Conservation (phyloP, 2,113 vertebrate species). For the Pseudopodoces humilis region DNA sequence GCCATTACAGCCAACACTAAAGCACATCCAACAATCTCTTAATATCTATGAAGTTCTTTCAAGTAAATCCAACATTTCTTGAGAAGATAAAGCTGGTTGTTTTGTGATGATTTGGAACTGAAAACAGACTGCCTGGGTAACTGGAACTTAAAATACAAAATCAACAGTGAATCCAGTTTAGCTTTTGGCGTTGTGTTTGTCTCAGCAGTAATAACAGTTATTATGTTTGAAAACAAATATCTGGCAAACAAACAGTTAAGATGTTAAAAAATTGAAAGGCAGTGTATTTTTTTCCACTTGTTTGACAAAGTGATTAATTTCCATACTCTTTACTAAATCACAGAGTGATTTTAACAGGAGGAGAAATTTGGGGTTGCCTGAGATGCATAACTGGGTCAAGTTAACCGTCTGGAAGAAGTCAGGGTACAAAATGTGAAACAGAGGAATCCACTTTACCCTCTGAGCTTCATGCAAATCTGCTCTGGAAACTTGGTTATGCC, state of each 20-base stretch:
- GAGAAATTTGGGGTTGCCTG: constrained; percentile 1
- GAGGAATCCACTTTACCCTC: neutral
- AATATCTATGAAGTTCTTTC: constrained; percentile 39
- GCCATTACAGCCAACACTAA: neutral
- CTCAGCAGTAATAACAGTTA: constrained; percentile 26
- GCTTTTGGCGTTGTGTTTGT: constrained; percentile 40
- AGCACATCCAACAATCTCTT: constrained; percentile 32
- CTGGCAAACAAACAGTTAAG: constrained; percentile 11
- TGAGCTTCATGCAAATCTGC: constrained; percentile 13
- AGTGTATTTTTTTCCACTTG: neutral
- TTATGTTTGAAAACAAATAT: constrained; percentile 11
- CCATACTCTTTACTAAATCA: neutral
- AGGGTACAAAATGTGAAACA: neutral
- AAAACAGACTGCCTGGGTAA: constrained; percentile 32
- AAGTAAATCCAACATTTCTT: constrained; percentile 53
- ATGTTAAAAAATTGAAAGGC: neutral
- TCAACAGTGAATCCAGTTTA: neutral
- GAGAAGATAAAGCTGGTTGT: constrained; percentile 37
- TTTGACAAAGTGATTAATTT: constrained; percentile 27
- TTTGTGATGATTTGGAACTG: constrained; percentile 29
- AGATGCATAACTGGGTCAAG: constrained; percentile 19
- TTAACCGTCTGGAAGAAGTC: constrained; percentile 1
- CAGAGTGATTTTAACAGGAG: neutral
- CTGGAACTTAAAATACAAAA: constrained; percentile 16
- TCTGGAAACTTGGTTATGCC: neutral